Evolutionary conservation across 2,113 vertebrate species (phyloP).

Genomic region (Ochotona curzoniae): DNA sequence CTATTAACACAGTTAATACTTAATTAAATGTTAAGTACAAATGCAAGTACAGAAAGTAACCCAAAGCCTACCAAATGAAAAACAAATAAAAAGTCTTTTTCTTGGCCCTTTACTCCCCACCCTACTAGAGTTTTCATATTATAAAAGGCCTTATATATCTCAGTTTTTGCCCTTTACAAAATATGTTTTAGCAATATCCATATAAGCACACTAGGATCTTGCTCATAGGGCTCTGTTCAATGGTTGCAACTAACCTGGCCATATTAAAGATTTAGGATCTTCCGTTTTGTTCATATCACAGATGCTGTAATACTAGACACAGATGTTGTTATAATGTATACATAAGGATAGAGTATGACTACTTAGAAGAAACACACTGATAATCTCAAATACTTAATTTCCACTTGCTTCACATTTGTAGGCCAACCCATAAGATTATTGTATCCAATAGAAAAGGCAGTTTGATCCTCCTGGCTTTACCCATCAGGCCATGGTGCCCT

Average conservation of each 20-base stretch:
- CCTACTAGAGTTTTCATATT: not conserved
- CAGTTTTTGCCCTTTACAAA: not conserved
- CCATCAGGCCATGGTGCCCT: not conserved
- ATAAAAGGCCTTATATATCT: not conserved
- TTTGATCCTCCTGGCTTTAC: not conserved
- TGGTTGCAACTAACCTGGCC: not conserved
- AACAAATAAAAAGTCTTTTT: not conserved
- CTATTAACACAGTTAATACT: conserved; percentile 45
- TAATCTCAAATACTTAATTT: conserved; percentile 16
- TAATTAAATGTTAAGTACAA: conserved; percentile 45
- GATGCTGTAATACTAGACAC: not conserved
- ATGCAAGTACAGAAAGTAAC: conserved; percentile 49
- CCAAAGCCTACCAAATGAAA: not conserved
- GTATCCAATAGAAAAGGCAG: not conserved
- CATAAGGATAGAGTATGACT: not conserved
- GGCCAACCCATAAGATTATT: not conserved
- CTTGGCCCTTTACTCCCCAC: not conserved
- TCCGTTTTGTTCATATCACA: conserved; percentile 24
- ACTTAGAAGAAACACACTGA: not conserved
- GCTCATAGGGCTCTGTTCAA: not conserved
- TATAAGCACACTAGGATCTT: not conserved
- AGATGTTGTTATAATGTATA: not conserved
- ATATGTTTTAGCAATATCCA: not conserved
- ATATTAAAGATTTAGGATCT: not conserved
- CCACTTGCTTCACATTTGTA: not conserved